phyloP scores from a whole-genome alignment of 2,888 invertebrate genomes.

The Mycalesis mineus region DNA sequence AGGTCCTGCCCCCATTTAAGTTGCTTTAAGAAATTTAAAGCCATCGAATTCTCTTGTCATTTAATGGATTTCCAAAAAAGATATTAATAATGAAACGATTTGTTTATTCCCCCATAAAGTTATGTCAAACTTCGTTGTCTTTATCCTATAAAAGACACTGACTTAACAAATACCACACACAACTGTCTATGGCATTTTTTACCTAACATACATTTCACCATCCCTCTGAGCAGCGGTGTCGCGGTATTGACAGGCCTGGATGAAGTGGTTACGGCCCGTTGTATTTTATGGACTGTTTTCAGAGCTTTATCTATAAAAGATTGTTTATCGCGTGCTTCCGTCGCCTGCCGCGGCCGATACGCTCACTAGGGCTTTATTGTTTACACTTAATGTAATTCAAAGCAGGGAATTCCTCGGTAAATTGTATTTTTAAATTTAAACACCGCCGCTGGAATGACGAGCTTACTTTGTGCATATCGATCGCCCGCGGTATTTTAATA shows the following conservation, averaged over 20 bases:
- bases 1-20: no score
- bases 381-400: slow-evolving; percentile 78
- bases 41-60: no score
- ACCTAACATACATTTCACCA: not conserved
- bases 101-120: no score
- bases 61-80: no score
- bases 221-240: slow-evolving; percentile 26
- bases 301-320: slow-evolving; percentile 76
- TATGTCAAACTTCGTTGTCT: not conserved
- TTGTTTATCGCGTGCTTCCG: slow-evolving; percentile 76
- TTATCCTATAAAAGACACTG: no score
- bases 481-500: slow-evolving; percentile 57
- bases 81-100: no score
- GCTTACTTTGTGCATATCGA: slow-evolving; percentile 64
- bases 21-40: no score
- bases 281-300: slow-evolving; percentile 69
- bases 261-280: slow-evolving; percentile 54
- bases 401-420: slow-evolving; percentile 75
- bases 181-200: no score
- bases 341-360: slow-evolving; percentile 72
- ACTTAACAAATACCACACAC: not conserved
- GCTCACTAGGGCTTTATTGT: slow-evolving; percentile 74
- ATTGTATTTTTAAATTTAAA: slow-evolving; percentile 74
- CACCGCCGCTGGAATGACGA: slow-evolving; percentile 47
- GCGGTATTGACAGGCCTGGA: slow-evolving; percentile 55